Percentiles rank a stretch among this genome's conserved stretches.
phyloP scores from a whole-genome alignment of 2,113 vertebrate genomes.

The Crypturellus undulatus region DNA sequence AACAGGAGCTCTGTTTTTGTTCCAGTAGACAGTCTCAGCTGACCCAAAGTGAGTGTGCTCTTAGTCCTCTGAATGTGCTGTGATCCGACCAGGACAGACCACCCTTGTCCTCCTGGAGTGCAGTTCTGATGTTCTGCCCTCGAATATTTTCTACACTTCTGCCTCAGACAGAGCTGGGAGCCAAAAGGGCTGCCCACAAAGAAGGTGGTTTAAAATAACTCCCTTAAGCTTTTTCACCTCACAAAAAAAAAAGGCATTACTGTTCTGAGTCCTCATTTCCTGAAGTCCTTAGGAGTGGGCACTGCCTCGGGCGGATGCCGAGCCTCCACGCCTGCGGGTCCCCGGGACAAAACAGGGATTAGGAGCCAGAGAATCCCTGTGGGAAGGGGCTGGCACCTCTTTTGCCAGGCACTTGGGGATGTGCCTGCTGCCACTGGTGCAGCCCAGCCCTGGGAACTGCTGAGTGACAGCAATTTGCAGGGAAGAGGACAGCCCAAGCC shows the following conservation, averaged over 20 bases:
- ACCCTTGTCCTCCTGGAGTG: background rate
- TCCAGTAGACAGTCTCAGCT: background rate
- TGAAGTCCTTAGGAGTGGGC: background rate
- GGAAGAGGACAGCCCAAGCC: background rate
- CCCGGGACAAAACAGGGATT: accelerated
- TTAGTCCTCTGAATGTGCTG: background rate
- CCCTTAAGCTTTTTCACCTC: background rate
- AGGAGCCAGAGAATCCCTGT: background rate
- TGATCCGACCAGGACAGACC: background rate
- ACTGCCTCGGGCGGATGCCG: accelerated
- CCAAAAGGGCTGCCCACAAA: constrained; percentile 39
- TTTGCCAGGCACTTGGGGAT: background rate
- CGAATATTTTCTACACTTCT: constrained; percentile 8
- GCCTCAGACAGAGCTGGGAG: constrained; percentile 31
- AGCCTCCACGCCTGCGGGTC: background rate
- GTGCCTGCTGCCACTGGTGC: background rate
- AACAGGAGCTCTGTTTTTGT: background rate
- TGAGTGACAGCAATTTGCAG: background rate
- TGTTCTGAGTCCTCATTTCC: background rate
- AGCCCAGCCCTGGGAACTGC: background rate
- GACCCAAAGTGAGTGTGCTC: background rate
- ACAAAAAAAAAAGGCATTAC: background rate
- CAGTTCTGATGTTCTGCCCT: background rate
- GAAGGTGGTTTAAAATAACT: constrained; percentile 36
- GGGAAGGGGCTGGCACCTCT: background rate